Base-by-base conservation (phyloP, 2,113 vertebrate genomes). In the Paracanthobrama guichenoti region DNA sequence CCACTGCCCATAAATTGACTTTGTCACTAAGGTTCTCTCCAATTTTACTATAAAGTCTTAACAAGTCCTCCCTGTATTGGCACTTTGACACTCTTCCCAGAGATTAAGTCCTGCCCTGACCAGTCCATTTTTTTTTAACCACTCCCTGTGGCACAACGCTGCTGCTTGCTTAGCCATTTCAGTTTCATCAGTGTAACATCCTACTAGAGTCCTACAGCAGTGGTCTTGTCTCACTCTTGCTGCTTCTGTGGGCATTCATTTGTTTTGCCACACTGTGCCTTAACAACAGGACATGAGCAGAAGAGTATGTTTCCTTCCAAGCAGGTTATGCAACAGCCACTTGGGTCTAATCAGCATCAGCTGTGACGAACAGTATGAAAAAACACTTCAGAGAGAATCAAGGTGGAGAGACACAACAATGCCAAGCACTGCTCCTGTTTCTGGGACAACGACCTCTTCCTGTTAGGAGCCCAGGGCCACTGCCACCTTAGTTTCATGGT, bases 141-240 rank as follows among this genome's bases (percentile, higher is more conserved):
- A 86, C 84, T 76, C 80, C 89, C 90, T 90, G 86, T 69, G 57
- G 84, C 78, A 77, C 60, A 89, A 86, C 87, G 86, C 88, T 77
- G 85, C 88, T 8, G 53, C 53, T 55, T 55, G 4, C 53, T 90
- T 83, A 85, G 87, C 86, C 80, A 79, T 85, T 82, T 75, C 84
- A 90, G 85, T 75, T 90, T 90, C 90, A 91, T 91, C 81, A 53
- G 53, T 20, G 73, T 79, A 90, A 86, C 87, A 90, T 90, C 89
- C 87, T 88, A 87, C 83, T 84, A 46, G 4, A 9, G 75, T 57
- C 24, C n/a, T 85, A 20, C 85, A 91, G 91, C 92, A 89, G 91
- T 90, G 89, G 92, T 91, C 90, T 85, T 79, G 83, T 85, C 31
- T 86, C 86, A 53, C 83, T 86, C 87, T 59, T 80, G 86, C 28